Evolutionary conservation across 2,888 invertebrate genomes (phyloP).

Genomic region (Apamea epomidion): DNA sequence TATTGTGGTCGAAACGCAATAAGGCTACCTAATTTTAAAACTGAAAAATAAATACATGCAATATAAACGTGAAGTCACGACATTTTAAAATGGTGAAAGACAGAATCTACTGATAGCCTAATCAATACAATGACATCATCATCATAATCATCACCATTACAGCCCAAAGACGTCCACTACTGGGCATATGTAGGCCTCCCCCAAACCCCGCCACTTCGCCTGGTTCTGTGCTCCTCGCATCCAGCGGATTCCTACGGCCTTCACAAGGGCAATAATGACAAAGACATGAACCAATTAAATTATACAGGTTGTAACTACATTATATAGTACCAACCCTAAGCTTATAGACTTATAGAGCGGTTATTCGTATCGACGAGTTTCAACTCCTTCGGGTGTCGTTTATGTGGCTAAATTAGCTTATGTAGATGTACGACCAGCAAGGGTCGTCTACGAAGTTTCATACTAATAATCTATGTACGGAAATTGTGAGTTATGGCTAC

Average conservation of each 20-base stretch:
- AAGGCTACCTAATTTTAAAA: too few species aligned
- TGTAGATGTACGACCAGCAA: constrained; percentile 41
- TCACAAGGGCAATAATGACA: not conserved
- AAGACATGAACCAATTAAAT: not conserved
- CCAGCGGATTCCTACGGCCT: too few species aligned
- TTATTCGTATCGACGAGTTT: constrained; percentile 53
- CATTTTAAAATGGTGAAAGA: not conserved
- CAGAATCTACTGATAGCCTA: too few species aligned
- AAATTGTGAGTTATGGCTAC: constrained; percentile 55
- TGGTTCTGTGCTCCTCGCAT: too few species aligned
- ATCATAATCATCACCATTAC: too few species aligned
- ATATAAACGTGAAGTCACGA: not conserved
- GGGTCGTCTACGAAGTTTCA: constrained; percentile 58
- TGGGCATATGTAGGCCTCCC: too few species aligned
- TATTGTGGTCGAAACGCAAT: too few species aligned
- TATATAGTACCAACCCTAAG: constrained; percentile 27
- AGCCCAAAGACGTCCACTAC: too few species aligned
- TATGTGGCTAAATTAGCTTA: constrained; percentile 58
- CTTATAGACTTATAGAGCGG: constrained; percentile 2
- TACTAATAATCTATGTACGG: constrained; percentile 51
- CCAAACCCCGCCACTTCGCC: too few species aligned
- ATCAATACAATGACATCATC: not conserved
- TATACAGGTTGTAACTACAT: not conserved
- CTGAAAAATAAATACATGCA: too few species aligned
- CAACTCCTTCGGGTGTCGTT: constrained; percentile 63